Base-by-base conservation (phyloP, 2,797 vertebrate species). In the Tinamus major region DNA sequence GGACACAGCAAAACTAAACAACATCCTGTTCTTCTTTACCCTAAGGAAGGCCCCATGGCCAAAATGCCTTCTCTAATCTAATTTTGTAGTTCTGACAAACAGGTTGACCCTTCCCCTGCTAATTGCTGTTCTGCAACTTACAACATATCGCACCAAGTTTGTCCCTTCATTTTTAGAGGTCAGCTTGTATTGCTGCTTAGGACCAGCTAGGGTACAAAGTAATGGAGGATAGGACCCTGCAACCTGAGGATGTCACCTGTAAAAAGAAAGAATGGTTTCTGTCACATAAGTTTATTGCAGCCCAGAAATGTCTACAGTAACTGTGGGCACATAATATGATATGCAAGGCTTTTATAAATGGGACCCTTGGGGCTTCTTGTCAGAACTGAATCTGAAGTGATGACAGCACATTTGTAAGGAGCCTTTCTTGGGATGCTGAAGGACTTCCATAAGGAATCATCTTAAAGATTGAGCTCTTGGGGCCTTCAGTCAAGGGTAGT, bases 1-100 rank as follows among this genome's bases (percentile, higher is more conserved):
- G 96, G 96, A 96, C 96, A 96, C 91, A 79, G 88, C 75, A 89
- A 84, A 96, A 95, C 87, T 90, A 37, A 95, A 85, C 65, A 94
- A 94, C 96, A 96, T 96, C 96, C 96, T 97, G 96, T 96, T 97
- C 95, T 96, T 92, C 94, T 86, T 71, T 94, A 93, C 94, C 95
- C 92, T 96, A 81, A 97, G 96, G 95, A 97, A 96, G 88, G 91
- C 93, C 97, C 95, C 87, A 93, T 93, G 86, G 95, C 82, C 93
- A 97, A 96, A 94, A 94, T 92, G 92, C 75, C 80, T 95, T 39
- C 82, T 96, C 89, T 63, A 83, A 93, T 95, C 94, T 97, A 72
- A 95, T 92, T 97, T 33, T 90, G 72, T 87, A 11, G 72, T 95
- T 95, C 61, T 94, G 91, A 96, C 80, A 96, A 96, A 93, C 49